These are phyloP conservation scores for Zosterops hypoxanthus DNA, from an alignment of 2,113 vertebrate genomes.

Conservation along the genomic window DNA sequence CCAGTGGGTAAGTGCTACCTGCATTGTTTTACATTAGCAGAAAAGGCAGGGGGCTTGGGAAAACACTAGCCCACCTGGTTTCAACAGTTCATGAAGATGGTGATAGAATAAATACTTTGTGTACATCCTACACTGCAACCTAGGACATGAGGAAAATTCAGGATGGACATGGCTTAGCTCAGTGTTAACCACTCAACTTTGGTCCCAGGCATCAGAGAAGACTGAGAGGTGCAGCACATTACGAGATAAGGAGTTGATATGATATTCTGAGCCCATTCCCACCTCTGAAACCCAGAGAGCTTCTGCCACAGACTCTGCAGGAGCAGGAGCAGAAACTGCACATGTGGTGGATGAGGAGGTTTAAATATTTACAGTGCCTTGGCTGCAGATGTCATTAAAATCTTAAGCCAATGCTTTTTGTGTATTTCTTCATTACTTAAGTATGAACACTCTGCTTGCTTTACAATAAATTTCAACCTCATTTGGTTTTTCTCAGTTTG, in stretches of 20 bases:
- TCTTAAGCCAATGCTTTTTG: neutral
- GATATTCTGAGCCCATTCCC: neutral
- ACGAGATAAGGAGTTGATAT: fast-evolving
- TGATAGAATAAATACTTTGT: too few relatives aligned
- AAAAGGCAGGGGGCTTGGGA: too few relatives aligned
- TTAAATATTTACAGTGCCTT: neutral
- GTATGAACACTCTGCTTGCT: neutral
- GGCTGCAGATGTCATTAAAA: neutral
- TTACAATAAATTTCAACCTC: neutral
- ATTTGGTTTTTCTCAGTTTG: neutral
- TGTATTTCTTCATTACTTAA: neutral
- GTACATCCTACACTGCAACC: too few relatives aligned
- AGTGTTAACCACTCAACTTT: neutral
- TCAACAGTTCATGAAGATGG: too few relatives aligned
- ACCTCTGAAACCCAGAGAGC: neutral
- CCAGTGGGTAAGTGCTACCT: too few relatives aligned
- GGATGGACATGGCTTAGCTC: neutral
- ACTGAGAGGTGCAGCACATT: neutral
- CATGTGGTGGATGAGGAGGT: neutral
- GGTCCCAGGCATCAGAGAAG: neutral
- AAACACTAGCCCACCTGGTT: too few relatives aligned
- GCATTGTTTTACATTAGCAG: too few relatives aligned
- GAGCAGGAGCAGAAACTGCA: neutral
- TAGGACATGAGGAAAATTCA: neutral
- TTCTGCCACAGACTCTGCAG: neutral